phyloP scores from a whole-genome alignment of 1,140 invertebrate genomes.

The Dinothrombium tinctorium region DNA sequence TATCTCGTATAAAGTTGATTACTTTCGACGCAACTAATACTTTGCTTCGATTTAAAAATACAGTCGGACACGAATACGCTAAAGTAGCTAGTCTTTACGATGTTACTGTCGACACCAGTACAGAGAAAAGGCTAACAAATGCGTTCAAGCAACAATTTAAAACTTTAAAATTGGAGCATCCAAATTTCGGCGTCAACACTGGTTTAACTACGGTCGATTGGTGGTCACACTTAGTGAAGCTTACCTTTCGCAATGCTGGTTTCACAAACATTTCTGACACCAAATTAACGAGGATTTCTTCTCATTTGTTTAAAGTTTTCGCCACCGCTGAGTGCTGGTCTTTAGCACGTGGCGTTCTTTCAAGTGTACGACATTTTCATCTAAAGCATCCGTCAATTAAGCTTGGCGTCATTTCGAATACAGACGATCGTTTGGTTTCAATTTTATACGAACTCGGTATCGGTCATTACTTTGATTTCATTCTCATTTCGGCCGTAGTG shows the following conservation, averaged over 20 bases:
- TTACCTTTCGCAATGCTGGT: conserved; percentile 30
- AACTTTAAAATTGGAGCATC: conserved; percentile 35
- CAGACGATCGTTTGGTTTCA: conserved; percentile 45
- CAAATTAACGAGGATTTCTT: conserved; percentile 29
- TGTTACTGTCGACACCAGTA: conserved; percentile 21
- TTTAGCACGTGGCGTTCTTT: conserved; percentile 32
- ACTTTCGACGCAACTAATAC: conserved; percentile 75
- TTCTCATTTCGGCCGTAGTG: conserved; percentile 44
- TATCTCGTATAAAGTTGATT: conserved; percentile 19
- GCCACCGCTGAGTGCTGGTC: conserved; percentile 42
- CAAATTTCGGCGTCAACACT: conserved; percentile 45
- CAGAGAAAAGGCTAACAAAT: conserved; percentile 30
- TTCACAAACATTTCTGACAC: conserved; percentile 14
- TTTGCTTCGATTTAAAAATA: conserved; percentile 38
- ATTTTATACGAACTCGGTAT: conserved; percentile 38
- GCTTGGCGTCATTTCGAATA: conserved; percentile 59
- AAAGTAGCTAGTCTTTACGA: conserved; percentile 40
- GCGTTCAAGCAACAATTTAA: conserved; percentile 34
- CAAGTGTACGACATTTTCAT: conserved; percentile 33
- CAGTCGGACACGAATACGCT: conserved; percentile 46
- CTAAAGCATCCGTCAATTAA: conserved; percentile 13
- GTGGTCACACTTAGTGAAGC: conserved; percentile 44
- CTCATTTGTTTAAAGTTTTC: conserved; percentile 34
- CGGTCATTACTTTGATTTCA: conserved; percentile 44
- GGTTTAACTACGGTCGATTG: conserved; percentile 47